Conservation (phyloP, 2,797 vertebrate genomes). For the Phaenicophaeus curvirostris region DNA sequence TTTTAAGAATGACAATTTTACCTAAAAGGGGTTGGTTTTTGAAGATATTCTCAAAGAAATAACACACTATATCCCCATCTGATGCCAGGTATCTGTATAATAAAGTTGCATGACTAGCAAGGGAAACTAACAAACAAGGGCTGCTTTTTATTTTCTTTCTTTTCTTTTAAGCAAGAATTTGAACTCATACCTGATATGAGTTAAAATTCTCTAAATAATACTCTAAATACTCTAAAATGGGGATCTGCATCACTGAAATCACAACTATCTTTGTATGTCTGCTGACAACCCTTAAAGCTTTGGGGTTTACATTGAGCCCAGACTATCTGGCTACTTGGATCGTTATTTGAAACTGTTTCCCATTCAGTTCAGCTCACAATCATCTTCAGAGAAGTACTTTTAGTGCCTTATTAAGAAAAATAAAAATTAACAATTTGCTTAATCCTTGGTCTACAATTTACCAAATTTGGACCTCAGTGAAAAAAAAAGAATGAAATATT, state of each 20-base stretch:
- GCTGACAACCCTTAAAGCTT: not conserved
- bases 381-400: not conserved
- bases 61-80: no score
- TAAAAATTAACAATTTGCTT: not conserved
- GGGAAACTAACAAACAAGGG: no score
- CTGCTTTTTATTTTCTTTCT: no score
- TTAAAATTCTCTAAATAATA: no score
- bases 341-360: not conserved
- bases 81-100: no score
- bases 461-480: not conserved
- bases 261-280: not conserved
- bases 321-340: not conserved
- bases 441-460: not conserved
- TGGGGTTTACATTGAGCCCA: not conserved
- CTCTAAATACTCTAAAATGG: not conserved
- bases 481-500: not conserved
- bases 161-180: not conserved
- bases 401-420: not conserved
- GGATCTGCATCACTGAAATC: not conserved
- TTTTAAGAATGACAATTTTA: no score
- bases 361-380: not conserved
- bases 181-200: not conserved
- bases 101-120: no score
- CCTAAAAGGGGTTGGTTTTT: no score
- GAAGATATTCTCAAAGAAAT: no score